These are phyloP conservation scores for Megalopta genalis DNA, from an alignment of 1,140 invertebrate species.

Conservation along the genomic window DNA sequence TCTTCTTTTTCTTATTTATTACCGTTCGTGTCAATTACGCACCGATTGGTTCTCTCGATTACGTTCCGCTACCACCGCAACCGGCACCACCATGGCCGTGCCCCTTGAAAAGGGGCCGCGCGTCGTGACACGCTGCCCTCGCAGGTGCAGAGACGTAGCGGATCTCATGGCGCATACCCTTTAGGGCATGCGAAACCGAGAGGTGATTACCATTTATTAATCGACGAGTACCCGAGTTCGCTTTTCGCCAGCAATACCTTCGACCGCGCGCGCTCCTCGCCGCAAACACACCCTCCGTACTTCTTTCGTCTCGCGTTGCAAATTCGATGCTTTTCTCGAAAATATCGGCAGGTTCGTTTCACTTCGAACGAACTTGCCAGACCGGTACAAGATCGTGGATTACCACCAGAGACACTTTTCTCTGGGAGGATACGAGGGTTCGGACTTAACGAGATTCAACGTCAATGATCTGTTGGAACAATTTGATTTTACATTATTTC, in stretches of 20 bases:
- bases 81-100: conserved; percentile 4
- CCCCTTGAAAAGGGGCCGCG: conserved; percentile 9
- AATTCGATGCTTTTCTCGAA: too few relatives aligned
- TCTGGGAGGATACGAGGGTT: too few relatives aligned
- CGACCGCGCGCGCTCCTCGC: too few relatives aligned
- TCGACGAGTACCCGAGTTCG: conserved; percentile 5
- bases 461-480: too few relatives aligned
- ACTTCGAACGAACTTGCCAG: too few relatives aligned
- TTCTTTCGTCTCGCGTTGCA: too few relatives aligned
- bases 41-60: conserved; percentile 58
- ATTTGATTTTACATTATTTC: background rate
- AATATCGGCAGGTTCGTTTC: too few relatives aligned
- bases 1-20: conserved; percentile 67
- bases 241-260: background rate
- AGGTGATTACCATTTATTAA: conserved; percentile 46
- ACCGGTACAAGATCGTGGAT: too few relatives aligned
- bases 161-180: conserved; percentile 1
- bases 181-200: conserved; percentile 5
- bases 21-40: conserved; percentile 74
- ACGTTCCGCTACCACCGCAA: conserved; percentile 48
- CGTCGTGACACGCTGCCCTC: conserved; percentile 44
- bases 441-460: too few relatives aligned
- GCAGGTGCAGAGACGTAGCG: conserved; percentile 51
- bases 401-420: too few relatives aligned
- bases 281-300: too few relatives aligned